phyloP scores from a whole-genome alignment of 2,888 invertebrate genomes.

The Epirrhoe alternata region DNA sequence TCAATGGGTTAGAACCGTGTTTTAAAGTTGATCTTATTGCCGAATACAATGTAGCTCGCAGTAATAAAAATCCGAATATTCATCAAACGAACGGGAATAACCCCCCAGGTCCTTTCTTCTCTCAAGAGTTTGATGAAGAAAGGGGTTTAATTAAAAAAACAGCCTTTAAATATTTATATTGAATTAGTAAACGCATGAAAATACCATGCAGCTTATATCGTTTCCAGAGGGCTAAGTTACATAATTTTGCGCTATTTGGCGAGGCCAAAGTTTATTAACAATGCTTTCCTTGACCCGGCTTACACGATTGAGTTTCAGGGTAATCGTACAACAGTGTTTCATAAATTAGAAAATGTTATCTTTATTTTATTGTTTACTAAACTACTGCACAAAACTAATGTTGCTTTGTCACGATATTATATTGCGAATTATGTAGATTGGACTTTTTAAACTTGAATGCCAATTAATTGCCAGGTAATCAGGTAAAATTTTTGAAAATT shows the following conservation, averaged over 20 bases:
- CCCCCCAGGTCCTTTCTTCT: too few relatives aligned
- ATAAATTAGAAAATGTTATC: slow-evolving; percentile 37
- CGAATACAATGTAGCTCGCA: too few relatives aligned
- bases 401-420: slow-evolving; percentile 22
- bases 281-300: slow-evolving; percentile 53
- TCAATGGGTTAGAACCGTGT: too few relatives aligned
- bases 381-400: slow-evolving; percentile 27
- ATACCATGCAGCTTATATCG: not conserved
- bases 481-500: not conserved
- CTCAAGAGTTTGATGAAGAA: too few relatives aligned
- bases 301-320: slow-evolving; percentile 34
- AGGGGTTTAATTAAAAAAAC: too few relatives aligned
- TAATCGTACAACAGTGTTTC: slow-evolving; percentile 35
- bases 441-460: not conserved
- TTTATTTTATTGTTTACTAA: slow-evolving; percentile 32
- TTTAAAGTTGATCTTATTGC: too few relatives aligned
- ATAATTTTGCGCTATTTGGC: slow-evolving; percentile 49
- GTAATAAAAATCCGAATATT: too few relatives aligned
- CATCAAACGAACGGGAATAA: too few relatives aligned
- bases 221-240: slow-evolving; percentile 37
- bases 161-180: too few relatives aligned
- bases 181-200: not conserved
- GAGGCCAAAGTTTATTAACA: slow-evolving; percentile 49
- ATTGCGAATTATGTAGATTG: not conserved
- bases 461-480: not conserved